Conservation (phyloP, 1,140 invertebrate genomes). For the Drosophila saltans region DNA sequence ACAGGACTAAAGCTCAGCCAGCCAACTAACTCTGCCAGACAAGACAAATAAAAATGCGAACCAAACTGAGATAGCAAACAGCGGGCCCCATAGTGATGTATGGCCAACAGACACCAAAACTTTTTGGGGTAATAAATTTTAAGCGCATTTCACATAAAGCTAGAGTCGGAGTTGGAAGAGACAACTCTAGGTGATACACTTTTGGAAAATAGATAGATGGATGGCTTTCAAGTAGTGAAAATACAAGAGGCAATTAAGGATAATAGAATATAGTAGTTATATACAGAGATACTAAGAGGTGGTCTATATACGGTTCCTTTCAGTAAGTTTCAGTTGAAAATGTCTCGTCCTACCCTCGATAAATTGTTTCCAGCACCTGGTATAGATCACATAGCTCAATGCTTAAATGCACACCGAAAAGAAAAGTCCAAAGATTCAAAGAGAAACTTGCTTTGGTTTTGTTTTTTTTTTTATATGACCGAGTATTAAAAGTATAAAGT, state of each 20-base stretch:
- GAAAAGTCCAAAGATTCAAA: conserved; percentile 3
- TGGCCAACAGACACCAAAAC: conserved; percentile 72
- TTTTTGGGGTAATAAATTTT: conserved; percentile 77
- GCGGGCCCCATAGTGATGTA: conserved; percentile 56
- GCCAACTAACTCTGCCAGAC: conserved; percentile 15
- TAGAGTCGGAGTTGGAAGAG: conserved; percentile 8
- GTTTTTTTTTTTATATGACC: conserved; percentile 58
- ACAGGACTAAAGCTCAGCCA: conserved; percentile 21
- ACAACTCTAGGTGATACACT: conserved; percentile 24
- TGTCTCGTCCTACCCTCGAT: conserved; percentile 46
- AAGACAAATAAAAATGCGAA: conserved; percentile 37
- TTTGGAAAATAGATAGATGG: not conserved
- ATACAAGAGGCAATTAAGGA: not conserved
- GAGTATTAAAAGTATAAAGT: conserved; percentile 76
- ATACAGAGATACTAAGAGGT: not conserved
- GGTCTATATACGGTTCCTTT: not conserved
- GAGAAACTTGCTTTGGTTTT: conserved; percentile 33
- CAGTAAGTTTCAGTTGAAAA: not conserved
- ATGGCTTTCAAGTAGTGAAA: conserved; percentile 16
- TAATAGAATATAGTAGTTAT: not conserved
- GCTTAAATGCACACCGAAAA: conserved; percentile 30
- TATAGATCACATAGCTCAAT: conserved; percentile 55
- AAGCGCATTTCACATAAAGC: conserved; percentile 54
- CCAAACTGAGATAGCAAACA: conserved; percentile 57
- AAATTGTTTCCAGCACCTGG: conserved; percentile 47